Evolutionary conservation across 2,888 invertebrate genomes (phyloP).

Genomic region (Drosophila sordidula): DNA sequence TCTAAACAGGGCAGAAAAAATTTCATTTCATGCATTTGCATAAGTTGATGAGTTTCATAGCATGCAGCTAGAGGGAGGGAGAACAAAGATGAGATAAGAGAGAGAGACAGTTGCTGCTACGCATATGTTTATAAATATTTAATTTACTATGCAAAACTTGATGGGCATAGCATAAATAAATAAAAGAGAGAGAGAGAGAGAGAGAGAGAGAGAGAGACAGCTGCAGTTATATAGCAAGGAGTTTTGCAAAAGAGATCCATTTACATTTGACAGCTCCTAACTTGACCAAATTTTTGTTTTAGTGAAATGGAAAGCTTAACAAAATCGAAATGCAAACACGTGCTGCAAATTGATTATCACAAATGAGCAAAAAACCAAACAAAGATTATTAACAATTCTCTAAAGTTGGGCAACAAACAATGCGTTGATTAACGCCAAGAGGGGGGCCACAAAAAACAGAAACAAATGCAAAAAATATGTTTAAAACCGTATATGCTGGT

Average conservation of each 20-base stretch:
- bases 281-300: too few species aligned
- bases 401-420: constrained; percentile 39
- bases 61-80: constrained; percentile 22
- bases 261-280: constrained; percentile 6
- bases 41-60: constrained; percentile 37
- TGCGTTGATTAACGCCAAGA: constrained; percentile 49
- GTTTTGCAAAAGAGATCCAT: not conserved
- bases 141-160: constrained; percentile 9
- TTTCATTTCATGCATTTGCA: constrained; percentile 56
- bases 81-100: not conserved
- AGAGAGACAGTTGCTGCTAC: constrained; percentile 9
- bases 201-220: not conserved
- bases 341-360: constrained; percentile 68
- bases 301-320: constrained; percentile 71
- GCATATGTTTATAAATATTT: constrained; percentile 26
- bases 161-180: constrained; percentile 13
- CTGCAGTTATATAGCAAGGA: not conserved
- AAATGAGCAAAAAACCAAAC: constrained; percentile 35
- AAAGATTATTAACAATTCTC: constrained; percentile 52
- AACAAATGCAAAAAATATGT: constrained; percentile 7
- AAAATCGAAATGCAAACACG: constrained; percentile 54
- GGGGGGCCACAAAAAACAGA: constrained; percentile 23
- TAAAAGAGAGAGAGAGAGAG: not conserved
- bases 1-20: constrained; percentile 47
- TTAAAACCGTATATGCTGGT: constrained; percentile 31